These are phyloP conservation scores for Oasisia sp. DNA, from an alignment of 2,888 invertebrate genomes.

Conservation along the genomic window DNA sequence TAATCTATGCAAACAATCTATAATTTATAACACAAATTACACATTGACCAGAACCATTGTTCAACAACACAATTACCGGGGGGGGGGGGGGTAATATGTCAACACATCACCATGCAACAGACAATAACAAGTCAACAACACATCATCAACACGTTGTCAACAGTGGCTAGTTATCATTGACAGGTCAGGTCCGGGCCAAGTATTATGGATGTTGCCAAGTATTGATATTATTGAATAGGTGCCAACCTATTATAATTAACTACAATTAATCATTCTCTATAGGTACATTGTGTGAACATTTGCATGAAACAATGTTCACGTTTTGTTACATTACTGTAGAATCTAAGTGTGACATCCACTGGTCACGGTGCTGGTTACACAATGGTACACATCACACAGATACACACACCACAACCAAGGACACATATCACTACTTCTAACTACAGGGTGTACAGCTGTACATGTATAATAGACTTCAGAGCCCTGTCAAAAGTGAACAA, in stretches of 20 bases:
- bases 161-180: not conserved
- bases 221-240: not conserved
- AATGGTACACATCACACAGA: too few species aligned
- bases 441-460: too few species aligned
- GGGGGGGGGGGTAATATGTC: too few species aligned
- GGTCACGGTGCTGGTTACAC: too few species aligned
- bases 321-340: too few species aligned
- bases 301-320: too few species aligned
- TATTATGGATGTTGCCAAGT: not conserved
- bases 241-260: not conserved
- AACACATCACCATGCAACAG: not conserved
- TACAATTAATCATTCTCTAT: not conserved
- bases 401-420: too few species aligned
- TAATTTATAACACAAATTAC: not conserved
- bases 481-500: too few species aligned
- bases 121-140: not conserved
- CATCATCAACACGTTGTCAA: not conserved
- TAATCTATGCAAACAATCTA: not conserved
- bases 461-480: too few species aligned
- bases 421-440: too few species aligned
- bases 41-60: not conserved
- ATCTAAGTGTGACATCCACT: too few species aligned
- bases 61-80: not conserved
- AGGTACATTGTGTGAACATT: not conserved
- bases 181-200: not conserved